Percentiles rank a stretch among this genome's conserved stretches.
Evolutionary conservation across 2,888 invertebrate species (phyloP).

Genomic region (Dryadula phaetusa): DNA sequence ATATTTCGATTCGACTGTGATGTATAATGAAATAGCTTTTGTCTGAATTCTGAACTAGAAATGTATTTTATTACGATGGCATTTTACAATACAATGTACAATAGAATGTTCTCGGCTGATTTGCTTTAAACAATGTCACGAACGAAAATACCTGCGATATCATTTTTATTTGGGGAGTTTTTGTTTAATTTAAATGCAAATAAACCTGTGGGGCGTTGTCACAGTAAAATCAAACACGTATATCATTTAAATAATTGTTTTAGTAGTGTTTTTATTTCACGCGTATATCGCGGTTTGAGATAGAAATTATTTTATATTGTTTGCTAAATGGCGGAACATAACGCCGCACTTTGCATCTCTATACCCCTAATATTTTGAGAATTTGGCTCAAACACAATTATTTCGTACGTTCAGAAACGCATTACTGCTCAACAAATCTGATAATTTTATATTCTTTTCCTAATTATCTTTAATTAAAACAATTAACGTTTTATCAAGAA

Average conservation of each 20-base stretch:
- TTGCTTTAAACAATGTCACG: conserved; percentile 13
- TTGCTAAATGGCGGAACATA: no score
- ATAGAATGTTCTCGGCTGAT: conserved; percentile 11
- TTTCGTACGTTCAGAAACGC: background rate
- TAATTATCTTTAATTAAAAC: no score
- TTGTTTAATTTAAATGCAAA: conserved; percentile 18
- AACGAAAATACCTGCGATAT: conserved; percentile 16
- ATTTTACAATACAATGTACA: conserved; percentile 11
- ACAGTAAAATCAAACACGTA: background rate
- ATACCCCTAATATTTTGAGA: background rate
- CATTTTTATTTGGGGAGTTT: background rate
- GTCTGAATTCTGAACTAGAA: conserved; percentile 11
- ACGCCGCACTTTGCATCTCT: no score
- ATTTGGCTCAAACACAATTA: no score
- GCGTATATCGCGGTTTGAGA: background rate
- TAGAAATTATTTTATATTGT: background rate
- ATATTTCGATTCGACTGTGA: conserved; percentile 22
- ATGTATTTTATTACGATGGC: conserved; percentile 30
- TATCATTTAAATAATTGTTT: background rate
- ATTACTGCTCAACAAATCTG: background rate
- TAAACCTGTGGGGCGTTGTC: background rate
- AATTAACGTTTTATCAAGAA: no score
- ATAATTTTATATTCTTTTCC: no score
- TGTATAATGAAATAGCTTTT: conserved; percentile 31
- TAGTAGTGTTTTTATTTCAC: background rate